Evolutionary conservation across 1,140 invertebrate species (phyloP).

Genomic region (Muscidifurax raptorellus): DNA sequence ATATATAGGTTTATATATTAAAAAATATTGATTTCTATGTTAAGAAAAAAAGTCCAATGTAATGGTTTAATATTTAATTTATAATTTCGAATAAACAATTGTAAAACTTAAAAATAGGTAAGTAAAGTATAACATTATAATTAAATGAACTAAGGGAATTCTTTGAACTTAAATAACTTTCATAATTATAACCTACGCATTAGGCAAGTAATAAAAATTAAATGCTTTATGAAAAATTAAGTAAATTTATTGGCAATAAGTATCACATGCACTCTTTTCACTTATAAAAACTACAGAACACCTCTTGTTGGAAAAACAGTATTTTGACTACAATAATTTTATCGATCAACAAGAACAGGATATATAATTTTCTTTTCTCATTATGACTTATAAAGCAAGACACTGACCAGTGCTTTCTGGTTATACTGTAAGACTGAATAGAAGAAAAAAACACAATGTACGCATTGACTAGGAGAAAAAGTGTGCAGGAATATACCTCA

Average conservation of each 20-base stretch:
- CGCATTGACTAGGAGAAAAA: constrained; percentile 5
- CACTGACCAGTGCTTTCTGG: neutral
- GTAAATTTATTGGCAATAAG: too few species aligned
- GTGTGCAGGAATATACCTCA: constrained; percentile 15
- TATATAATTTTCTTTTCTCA: neutral
- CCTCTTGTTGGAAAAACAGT: neutral
- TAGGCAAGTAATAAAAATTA: neutral
- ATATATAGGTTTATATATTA: neutral
- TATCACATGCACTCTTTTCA: too few species aligned
- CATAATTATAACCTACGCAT: neutral
- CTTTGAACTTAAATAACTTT: neutral
- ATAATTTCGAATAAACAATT: neutral
- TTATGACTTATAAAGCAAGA: neutral
- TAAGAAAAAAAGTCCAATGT: too few species aligned
- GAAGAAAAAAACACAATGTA: constrained; percentile 11
- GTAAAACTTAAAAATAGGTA: neutral
- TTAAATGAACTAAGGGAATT: neutral
- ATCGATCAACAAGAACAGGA: neutral
- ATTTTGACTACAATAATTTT: neutral
- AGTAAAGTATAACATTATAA: neutral
- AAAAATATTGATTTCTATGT: neutral
- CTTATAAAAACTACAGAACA: too few species aligned
- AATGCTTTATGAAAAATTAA: too few species aligned
- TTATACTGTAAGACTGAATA: constrained; percentile 1
- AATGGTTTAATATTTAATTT: too few species aligned